Base-by-base conservation (phyloP, 2,113 vertebrate genomes). In the Grammomys surdaster region DNA sequence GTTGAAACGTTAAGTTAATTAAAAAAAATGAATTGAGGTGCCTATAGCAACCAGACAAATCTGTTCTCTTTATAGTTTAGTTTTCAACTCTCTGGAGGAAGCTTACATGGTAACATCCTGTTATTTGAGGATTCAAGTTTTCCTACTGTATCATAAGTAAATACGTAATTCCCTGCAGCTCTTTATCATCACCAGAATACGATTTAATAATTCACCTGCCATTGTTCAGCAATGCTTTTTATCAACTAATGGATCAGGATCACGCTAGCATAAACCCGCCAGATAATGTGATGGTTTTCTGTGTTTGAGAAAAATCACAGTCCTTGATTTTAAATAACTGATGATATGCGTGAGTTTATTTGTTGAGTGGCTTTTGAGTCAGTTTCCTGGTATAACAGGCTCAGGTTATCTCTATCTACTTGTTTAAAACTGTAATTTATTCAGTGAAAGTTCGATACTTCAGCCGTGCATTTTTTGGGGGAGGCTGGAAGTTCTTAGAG, bases 81-180 rank as follows among this genome's bases (percentile, higher is more conserved):
- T 84, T 97, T 95, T 96, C 40, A 75, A 36, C n/a, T 97, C 95
- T 94, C 94, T 7, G 3, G 95, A 96, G 94, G 56, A 60, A 48
- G 90, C 67, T 97, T 19, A 95, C 89, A 91, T 75, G 89, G 92
- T 87, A 97, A 96, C 73, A 89, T 43, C 31, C 72, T 96, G 72
- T 93, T 91, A 81, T 94, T 78, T 88, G 88, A 97, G 77, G 76
- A 95, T 65, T 95, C 91, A 76, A 70, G 33, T 84, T 93, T 96
- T 95, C 82, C 72, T 67, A 93, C 85, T 63, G 31, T 4, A 70
- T 51, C 40, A 54, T 85, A 96, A 96, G 88, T 91, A 82, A 93
- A 95, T 56, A 84, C n/a, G 60, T 51, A 95, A 91, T 96, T 43
- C 54, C 85, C 65, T 81, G 60, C 51, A 94, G 89, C 77, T 92